Percentiles rank a stretch among this genome's conserved stretches.
Evolutionary conservation across 1,140 invertebrate species (phyloP).

Genomic region (Tribolium madens): DNA sequence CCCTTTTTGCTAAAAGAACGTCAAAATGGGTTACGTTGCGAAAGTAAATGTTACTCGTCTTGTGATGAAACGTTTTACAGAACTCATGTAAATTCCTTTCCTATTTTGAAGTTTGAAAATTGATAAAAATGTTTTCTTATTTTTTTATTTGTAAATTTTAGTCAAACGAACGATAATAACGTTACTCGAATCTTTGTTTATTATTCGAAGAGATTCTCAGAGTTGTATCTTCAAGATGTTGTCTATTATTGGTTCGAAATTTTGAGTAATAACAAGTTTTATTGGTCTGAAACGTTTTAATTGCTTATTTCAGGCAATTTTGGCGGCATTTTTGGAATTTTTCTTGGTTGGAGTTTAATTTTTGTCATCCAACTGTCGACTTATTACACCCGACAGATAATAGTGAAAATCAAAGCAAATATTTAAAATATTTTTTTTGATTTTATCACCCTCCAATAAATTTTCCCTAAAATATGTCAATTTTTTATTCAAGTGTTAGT

Average conservation of each 20-base stretch:
- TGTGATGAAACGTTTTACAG: constrained; percentile 7
- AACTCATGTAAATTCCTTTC: not conserved
- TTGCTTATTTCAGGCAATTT: not conserved
- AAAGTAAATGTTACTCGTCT: constrained; percentile 5
- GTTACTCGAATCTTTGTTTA: constrained; percentile 9
- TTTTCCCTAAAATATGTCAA: too few species aligned
- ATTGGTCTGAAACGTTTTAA: not conserved
- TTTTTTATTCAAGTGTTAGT: too few species aligned
- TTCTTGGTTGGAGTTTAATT: not conserved
- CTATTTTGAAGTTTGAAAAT: constrained; percentile 18
- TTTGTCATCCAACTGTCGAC: not conserved
- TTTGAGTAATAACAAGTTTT: not conserved
- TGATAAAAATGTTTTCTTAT: not conserved
- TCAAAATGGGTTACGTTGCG: constrained; percentile 1
- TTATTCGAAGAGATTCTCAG: not conserved
- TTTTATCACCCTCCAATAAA: too few species aligned
- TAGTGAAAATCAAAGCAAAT: too few species aligned
- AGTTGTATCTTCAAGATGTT: constrained; percentile 16
- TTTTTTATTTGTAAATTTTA: not conserved
- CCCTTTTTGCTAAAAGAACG: constrained; percentile 1
- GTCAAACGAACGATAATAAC: not conserved
- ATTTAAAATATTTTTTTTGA: too few species aligned
- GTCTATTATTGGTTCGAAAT: constrained; percentile 37
- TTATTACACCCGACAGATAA: too few species aligned
- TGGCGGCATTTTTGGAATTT: not conserved